Conservation (phyloP, 2,888 invertebrate genomes). For the Drosophila birchii region DNA sequence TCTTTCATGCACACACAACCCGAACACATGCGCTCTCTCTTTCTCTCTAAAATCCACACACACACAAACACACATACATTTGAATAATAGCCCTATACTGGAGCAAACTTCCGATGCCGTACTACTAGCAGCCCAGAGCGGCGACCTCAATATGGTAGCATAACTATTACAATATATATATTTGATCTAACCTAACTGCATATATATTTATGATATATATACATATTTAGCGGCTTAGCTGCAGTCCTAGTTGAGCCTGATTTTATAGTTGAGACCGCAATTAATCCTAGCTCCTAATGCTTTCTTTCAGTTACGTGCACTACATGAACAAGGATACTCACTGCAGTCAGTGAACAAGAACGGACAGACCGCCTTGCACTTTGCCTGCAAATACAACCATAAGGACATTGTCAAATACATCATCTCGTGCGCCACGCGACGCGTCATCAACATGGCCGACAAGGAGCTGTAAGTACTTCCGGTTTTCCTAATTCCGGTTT, state of each 20-base stretch:
- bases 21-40: background rate
- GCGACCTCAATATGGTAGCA: constrained; percentile 90
- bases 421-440: constrained; percentile 92
- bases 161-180: constrained; percentile 21
- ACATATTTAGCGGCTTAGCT: background rate
- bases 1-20: constrained; percentile 48
- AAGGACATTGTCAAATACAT: constrained; percentile 95
- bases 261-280: background rate
- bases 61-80: constrained; percentile 9
- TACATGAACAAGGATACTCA: constrained; percentile 93
- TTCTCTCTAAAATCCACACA: constrained; percentile 15
- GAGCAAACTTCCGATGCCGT: constrained; percentile 93
- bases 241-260: background rate
- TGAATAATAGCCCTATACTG: constrained; percentile 88
- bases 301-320: constrained; percentile 89
- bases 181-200: constrained; percentile 1
- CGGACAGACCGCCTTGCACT: constrained; percentile 96
- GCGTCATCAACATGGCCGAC: constrained; percentile 94
- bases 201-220: background rate
- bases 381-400: constrained; percentile 94
- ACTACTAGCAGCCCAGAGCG: constrained; percentile 92
- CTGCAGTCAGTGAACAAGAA: constrained; percentile 91
- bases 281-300: background rate
- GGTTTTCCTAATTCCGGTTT: too few species aligned
- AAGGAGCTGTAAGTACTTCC: constrained; percentile 89